A percentile compares a stretch with the other conserved stretches of the same genome.
These are phyloP conservation scores for Drosophila putrida DNA, from an alignment of 2,888 invertebrate genomes.

Conservation along the genomic window DNA sequence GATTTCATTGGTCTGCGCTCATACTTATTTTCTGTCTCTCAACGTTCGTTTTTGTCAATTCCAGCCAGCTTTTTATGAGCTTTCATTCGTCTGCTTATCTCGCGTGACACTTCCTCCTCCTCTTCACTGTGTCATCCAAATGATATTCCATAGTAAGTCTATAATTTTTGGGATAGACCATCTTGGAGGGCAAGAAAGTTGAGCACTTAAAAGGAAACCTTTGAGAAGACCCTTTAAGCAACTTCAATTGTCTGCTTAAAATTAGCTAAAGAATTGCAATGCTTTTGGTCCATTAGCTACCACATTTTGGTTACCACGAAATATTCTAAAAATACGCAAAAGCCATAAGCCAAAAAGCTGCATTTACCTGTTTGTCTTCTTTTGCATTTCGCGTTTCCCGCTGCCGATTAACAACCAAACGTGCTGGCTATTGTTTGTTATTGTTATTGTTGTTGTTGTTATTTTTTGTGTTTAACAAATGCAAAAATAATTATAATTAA, in stretches of 20 bases:
- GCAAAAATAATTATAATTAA: conserved; percentile 81
- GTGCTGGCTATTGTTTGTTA: conserved; percentile 44
- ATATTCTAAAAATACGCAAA: conserved; percentile 23
- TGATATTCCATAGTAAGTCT: not conserved
- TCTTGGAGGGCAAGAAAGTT: not conserved
- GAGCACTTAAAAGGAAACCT: not conserved
- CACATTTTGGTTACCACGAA: conserved; percentile 30
- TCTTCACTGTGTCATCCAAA: not conserved
- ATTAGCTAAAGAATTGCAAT: conserved; percentile 38
- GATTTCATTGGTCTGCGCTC: conserved; percentile 40
- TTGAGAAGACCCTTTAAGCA: conserved; percentile 10
- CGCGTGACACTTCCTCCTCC: not conserved
- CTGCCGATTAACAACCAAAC: conserved; percentile 65
- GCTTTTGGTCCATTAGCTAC: conserved; percentile 24
- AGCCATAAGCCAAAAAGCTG: conserved; percentile 43
- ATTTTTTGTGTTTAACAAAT: conserved; percentile 69
- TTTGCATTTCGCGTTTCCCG: conserved; percentile 63
- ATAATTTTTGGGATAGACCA: no score
- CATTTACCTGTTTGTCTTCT: conserved; percentile 78
- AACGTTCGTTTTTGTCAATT: conserved; percentile 16
- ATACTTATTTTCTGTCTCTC: conserved; percentile 14
- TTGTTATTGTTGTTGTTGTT: conserved; percentile 39
- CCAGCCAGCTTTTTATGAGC: conserved; percentile 28
- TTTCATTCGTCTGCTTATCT: conserved; percentile 24
- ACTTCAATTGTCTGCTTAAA: conserved; percentile 5